Evolutionary conservation across 2,113 vertebrate genomes (phyloP).

Genomic region (Thoracochromis brauschi): DNA sequence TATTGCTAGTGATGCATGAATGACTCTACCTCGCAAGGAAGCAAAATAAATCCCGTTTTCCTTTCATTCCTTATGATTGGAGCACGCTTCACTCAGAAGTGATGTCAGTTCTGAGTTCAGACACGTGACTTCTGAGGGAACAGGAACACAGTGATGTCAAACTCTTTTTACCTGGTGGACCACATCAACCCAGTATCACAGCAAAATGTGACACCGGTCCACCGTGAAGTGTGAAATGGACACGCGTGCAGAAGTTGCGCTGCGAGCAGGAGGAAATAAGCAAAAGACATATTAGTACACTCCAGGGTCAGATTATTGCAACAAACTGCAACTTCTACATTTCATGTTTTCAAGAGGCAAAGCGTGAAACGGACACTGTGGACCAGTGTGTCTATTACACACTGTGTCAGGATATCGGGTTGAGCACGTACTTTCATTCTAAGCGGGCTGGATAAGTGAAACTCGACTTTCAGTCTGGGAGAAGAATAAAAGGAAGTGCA

Average conservation of each 20-base stretch:
- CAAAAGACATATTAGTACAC: background rate
- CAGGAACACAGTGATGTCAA: background rate
- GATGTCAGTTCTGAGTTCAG: background rate
- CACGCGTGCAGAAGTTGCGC: accelerated
- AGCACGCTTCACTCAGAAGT: background rate
- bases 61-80: background rate
- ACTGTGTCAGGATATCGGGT: background rate
- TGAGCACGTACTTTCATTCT: background rate
- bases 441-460: background rate
- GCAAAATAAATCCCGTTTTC: background rate
- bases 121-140: background rate
- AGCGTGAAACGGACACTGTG: background rate
- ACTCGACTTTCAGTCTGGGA: accelerated
- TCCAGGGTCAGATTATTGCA: background rate
- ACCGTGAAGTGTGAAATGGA: background rate
- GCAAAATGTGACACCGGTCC: background rate
- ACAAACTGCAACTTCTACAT: background rate
- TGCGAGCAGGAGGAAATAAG: background rate
- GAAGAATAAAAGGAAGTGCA: background rate
- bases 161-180: background rate
- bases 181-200: background rate
- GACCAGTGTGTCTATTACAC: background rate
- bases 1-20: background rate
- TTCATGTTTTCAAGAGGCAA: background rate
- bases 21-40: background rate